phyloP scores from a whole-genome alignment of 2,113 vertebrate genomes.

The Tricholaema leucomelas region DNA sequence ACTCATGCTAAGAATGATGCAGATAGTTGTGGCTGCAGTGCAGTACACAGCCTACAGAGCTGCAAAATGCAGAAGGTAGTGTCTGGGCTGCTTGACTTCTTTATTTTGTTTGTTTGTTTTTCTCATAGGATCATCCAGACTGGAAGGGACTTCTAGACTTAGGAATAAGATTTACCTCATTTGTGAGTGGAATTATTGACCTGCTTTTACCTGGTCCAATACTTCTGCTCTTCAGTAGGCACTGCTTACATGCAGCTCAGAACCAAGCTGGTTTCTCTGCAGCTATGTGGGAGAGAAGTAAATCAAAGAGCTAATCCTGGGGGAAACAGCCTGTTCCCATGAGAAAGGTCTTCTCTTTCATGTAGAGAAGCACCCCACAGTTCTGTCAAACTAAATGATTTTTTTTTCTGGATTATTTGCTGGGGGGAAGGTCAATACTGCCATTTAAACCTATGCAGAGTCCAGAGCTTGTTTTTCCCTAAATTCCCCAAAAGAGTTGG shows the following conservation, averaged over 20 bases:
- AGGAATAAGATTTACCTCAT: background rate
- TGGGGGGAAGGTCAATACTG: conserved; percentile 49
- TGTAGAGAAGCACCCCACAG: background rate
- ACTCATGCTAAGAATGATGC: background rate
- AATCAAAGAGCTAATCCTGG: conserved; percentile 13
- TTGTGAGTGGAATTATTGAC: background rate
- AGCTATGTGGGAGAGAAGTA: background rate
- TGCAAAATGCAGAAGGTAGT: background rate
- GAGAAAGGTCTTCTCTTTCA: conserved; percentile 7
- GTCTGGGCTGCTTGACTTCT: background rate
- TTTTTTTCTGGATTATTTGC: conserved; percentile 42
- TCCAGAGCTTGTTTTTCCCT: conserved; percentile 35
- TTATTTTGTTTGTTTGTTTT: background rate
- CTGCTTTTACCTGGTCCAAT: background rate
- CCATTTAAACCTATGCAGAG: conserved; percentile 41
- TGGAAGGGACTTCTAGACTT: background rate
- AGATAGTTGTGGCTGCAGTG: background rate
- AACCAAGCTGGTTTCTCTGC: background rate
- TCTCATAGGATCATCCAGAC: background rate
- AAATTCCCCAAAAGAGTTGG: conserved; percentile 20
- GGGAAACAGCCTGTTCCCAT: background rate
- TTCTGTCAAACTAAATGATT: conserved; percentile 20
- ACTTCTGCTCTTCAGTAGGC: background rate
- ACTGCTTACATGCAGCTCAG: background rate
- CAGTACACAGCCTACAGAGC: background rate